Conservation (phyloP, 35 echinoderm and acorn worm genomes). For the Apostichopus californicus region DNA sequence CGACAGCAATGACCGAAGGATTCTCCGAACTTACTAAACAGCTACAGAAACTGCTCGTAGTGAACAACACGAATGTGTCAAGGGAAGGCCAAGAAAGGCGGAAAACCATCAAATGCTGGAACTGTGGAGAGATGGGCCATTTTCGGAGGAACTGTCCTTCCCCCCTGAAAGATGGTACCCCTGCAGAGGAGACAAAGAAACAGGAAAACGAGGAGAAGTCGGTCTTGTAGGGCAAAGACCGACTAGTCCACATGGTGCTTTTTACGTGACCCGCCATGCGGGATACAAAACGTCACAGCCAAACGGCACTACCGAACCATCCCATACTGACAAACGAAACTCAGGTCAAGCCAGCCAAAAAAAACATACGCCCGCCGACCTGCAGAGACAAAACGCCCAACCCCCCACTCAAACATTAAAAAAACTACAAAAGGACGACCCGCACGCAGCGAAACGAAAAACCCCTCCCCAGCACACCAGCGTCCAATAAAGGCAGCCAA, state of each 20-base stretch:
- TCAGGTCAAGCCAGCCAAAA: too few relatives aligned
- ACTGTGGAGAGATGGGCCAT: neutral
- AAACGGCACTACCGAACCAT: too few relatives aligned
- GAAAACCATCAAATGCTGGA: neutral
- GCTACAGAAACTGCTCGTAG: neutral
- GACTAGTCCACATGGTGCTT: neutral
- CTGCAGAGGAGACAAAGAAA: neutral
- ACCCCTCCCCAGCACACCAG: too few relatives aligned
- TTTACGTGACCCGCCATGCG: too few relatives aligned
- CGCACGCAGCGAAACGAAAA: too few relatives aligned
- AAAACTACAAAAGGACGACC: too few relatives aligned
- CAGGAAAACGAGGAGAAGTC: slow-evolving; percentile 22
- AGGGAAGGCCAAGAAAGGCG: neutral
- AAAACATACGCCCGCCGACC: too few relatives aligned
- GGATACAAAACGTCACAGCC: too few relatives aligned
- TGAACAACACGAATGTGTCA: neutral
- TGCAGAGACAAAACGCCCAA: too few relatives aligned
- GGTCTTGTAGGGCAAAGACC: slow-evolving; percentile 20
- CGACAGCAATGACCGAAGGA: neutral
- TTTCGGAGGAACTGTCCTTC: neutral
- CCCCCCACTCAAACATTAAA: too few relatives aligned
- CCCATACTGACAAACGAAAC: too few relatives aligned
- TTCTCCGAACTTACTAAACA: neutral
- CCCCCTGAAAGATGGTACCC: neutral
- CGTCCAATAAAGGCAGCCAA: too few relatives aligned